A percentile compares a stretch with the other conserved stretches of the same genome.
Conservation (phyloP, 2,113 vertebrate species). For the Triplophysa siluroides region DNA sequence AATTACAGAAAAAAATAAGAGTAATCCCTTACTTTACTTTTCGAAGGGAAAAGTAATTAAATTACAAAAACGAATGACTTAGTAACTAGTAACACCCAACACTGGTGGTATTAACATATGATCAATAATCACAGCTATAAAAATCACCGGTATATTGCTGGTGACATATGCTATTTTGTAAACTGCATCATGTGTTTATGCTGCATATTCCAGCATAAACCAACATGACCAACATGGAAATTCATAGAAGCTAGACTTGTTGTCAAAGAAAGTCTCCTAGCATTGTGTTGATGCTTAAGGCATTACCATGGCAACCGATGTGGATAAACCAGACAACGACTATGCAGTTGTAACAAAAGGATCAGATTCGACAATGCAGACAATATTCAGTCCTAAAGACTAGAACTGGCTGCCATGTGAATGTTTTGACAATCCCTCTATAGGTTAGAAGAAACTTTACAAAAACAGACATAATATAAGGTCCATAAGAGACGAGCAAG, state of each 20-base stretch:
- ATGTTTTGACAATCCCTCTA: too few relatives aligned
- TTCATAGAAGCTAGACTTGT: not conserved
- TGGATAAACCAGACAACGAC: not conserved
- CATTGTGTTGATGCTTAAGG: not conserved
- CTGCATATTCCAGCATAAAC: too few relatives aligned
- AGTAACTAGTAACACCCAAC: too few relatives aligned
- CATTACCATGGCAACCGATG: not conserved
- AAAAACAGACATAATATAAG: conserved; percentile 21
- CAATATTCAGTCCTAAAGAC: not conserved
- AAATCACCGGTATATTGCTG: too few relatives aligned
- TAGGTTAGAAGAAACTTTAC: not conserved
- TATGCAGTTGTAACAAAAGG: not conserved
- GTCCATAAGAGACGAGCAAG: conserved; percentile 1
- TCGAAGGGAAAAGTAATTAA: too few relatives aligned
- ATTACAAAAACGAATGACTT: too few relatives aligned
- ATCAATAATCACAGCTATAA: too few relatives aligned
- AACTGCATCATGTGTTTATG: not conserved
- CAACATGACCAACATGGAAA: too few relatives aligned
- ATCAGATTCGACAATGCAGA: not conserved
- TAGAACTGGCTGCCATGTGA: not conserved
- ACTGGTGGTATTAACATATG: too few relatives aligned
- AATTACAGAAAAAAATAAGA: too few relatives aligned
- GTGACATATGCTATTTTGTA: not conserved
- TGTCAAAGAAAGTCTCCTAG: not conserved
- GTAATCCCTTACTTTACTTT: too few relatives aligned